Base-by-base conservation (phyloP, 2,888 invertebrate genomes). In the Hemistola chrysoprasaria region DNA sequence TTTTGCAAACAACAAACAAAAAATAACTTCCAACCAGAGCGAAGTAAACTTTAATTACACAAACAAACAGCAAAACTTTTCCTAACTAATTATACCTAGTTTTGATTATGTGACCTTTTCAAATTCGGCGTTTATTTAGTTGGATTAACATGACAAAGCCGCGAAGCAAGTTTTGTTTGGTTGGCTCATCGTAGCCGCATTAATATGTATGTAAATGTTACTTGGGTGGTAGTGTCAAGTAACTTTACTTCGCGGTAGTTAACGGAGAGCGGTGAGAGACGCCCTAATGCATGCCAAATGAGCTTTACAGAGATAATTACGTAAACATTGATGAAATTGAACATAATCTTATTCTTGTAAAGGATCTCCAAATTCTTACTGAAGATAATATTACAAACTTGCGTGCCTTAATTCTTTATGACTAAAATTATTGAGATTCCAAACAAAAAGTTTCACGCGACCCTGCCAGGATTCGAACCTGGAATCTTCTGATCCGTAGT, bases 401-500 rank as follows among this genome's bases (percentile, higher is more conserved):
- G n/a, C n/a, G n/a, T n/a, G n/a, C n/a, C n/a, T n/a, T n/a, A n/a
- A n/a, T n/a, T n/a, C n/a, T n/a, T n/a, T n/a, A n/a, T n/a, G n/a
- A 16, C 24, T 47, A 34, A 34, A 9, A 25, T 56, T 54, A 65
- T 58, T 29, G 16, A 16, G 4, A 16, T 16, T 16, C n/a, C 16
- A 16, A 3, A 4, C 16, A 0, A 6, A 0, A 3, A 0, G 0
- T 3, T 3, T 0, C 0, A 0, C 1, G 56, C 90, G 90, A 90
- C 90, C 90, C 83, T 90, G 90, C 90, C 91, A 91, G 90, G 90
- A 91, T 90, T 91, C 90, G 90, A 91, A 91, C 90, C 90, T 92
- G 91, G 91, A 92, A 91, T 92, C 91, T 92, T 91, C 91, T 91
- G 92, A 91, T 92, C 91, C 91, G 91, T 92, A 91, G 91, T 91